phyloP scores from a whole-genome alignment of 1,140 invertebrate genomes.

The Colletes gigas region DNA sequence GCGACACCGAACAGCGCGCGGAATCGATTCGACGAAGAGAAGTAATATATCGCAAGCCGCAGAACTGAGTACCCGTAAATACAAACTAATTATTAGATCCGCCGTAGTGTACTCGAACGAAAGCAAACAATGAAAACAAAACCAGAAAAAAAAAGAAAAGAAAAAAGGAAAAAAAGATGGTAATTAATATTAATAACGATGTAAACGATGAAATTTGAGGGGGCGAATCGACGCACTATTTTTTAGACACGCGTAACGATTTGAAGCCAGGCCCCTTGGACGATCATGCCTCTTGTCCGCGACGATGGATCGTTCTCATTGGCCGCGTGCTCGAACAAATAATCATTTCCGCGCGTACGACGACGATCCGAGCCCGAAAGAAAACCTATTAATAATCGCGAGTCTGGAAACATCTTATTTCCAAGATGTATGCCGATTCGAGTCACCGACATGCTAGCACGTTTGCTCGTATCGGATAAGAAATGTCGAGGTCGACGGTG shows the following conservation, averaged over 20 bases:
- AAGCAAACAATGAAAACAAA: conserved; percentile 4
- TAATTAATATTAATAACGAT: conserved; percentile 36
- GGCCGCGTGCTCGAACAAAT: not conserved
- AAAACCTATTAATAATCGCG: no score
- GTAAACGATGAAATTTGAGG: conserved; percentile 22
- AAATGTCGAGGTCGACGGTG: no score
- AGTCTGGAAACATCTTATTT: no score
- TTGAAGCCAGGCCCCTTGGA: conserved; percentile 56
- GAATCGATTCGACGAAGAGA: conserved; percentile 1
- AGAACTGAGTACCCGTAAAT: conserved; percentile 61
- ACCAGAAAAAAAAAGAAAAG: not conserved
- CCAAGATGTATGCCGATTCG: no score
- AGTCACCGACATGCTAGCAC: no score
- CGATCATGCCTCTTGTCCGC: conserved; percentile 57
- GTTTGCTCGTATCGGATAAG: no score
- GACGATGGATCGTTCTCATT: not conserved
- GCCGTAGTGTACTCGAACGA: conserved; percentile 41
- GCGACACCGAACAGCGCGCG: no score
- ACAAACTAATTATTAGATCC: conserved; percentile 42
- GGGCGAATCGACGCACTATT: conserved; percentile 51
- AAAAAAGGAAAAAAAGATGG: not conserved
- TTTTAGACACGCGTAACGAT: conserved; percentile 57
- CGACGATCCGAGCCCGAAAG: not conserved
- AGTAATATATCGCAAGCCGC: conserved; percentile 35
- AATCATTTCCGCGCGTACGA: conserved; percentile 3